Evolutionary conservation across 2,113 vertebrate species (phyloP), one percentile per base, ranked within the genome.

Genomic region (Garra rufa): DNA sequence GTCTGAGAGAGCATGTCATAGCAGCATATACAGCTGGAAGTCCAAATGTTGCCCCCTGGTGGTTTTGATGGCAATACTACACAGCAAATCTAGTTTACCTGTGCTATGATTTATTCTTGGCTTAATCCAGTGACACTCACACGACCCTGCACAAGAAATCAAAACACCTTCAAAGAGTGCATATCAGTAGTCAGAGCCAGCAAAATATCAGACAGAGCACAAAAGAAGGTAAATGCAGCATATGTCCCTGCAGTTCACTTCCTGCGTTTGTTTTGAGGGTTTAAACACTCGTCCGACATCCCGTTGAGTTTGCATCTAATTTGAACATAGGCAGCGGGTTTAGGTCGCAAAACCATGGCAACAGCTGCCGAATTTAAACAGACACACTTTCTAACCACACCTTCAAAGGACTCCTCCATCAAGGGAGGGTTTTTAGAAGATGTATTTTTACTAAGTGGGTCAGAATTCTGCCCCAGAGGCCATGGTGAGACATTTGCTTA

Each of bases 381-480:
- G 52, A 52, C 67, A 83, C 70, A 46, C 17, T 83, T 63, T 61
- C 26, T 52, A 48, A 41, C 38, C 50, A 34, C 59, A 85, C 71
- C 67, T 85, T 85, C 77, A 85, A 50, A 61, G 34, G 21, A 2
- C 65, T 59, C 67, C 38, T 63, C 78, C 34, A 69, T 69, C 75
- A 46, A 76, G 19, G 55, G 69, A 87, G 44, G 67, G 44, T 46
- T 46, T 65, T 80, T 65, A 28, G 59, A 26, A 28, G 5, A 52
- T 83, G 75, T 83, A 88, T 81, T 88, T 85, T 83, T 85, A 85
- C 30, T 76, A 88, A 85, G 81, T 88, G 81, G 87, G 87, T 88
- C 87, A 85, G 84, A 82, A 85, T 88, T 46, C 30, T 83, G 84
- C 78, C 74, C 84, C 52, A 55, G 50, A 85, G 81, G 87, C 81